Conservation (phyloP, 2,113 vertebrate species). For the Amia ocellicauda region DNA sequence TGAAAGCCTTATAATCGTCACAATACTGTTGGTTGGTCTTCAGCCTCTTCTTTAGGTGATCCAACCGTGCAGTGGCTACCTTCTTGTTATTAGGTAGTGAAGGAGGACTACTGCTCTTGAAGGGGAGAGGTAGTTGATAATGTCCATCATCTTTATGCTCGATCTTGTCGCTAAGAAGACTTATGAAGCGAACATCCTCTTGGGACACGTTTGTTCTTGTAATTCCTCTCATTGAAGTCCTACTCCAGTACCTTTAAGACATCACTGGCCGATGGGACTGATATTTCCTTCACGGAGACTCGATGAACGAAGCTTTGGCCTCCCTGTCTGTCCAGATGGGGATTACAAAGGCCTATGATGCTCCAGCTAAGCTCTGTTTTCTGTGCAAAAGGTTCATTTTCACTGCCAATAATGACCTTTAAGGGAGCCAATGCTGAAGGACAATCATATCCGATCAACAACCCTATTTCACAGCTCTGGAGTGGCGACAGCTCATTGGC, state of each 20-base stretch:
- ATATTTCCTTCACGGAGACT: conserved; percentile 24
- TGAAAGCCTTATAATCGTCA: conserved; percentile 21
- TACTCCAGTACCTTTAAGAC: conserved; percentile 19
- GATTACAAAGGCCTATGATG: conserved; percentile 24
- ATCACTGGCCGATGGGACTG: conserved; percentile 11
- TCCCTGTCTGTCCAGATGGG: conserved; percentile 31
- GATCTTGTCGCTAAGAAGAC: conserved; percentile 19
- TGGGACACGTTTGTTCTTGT: conserved; percentile 31
- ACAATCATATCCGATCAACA: conserved; percentile 27
- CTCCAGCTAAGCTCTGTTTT: conserved; percentile 23
- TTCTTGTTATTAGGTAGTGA: conserved; percentile 21
- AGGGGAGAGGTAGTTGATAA: conserved; percentile 25
- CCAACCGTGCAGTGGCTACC: conserved; percentile 16
- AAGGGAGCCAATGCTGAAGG: conserved; percentile 18
- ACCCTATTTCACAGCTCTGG: conserved; percentile 25
- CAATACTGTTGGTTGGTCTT: conserved; percentile 16
- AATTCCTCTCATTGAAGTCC: conserved; percentile 28
- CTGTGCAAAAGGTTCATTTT: conserved; percentile 28
- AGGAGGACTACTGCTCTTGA: conserved; percentile 6
- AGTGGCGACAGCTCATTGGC: conserved; percentile 22
- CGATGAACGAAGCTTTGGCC: conserved; percentile 22
- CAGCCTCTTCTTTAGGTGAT: conserved; percentile 19
- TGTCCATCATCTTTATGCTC: conserved; percentile 14
- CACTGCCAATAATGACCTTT: conserved; percentile 9
- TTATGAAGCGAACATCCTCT: conserved; percentile 28